phyloP scores from a whole-genome alignment of 2,113 vertebrate genomes.

The Damaliscus lunatus region DNA sequence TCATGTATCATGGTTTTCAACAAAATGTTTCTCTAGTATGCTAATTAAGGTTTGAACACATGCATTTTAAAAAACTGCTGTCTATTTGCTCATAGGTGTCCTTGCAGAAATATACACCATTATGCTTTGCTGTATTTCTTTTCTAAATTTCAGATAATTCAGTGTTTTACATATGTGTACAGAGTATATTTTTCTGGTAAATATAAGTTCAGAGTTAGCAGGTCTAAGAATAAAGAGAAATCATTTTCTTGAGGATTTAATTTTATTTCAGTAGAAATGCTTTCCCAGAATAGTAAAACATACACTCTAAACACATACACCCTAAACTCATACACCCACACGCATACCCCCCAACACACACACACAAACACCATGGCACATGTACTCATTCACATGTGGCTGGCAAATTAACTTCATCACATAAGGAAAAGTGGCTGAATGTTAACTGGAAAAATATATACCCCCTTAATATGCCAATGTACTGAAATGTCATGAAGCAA shows the following conservation, averaged over 20 bases:
- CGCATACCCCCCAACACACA: background rate
- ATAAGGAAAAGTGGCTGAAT: background rate
- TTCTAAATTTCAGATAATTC: background rate
- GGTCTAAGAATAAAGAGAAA: background rate
- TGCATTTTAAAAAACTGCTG: background rate
- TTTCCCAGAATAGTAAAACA: background rate
- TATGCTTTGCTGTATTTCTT: background rate
- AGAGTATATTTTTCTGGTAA: background rate
- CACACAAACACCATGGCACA: background rate
- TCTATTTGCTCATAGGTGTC: background rate
- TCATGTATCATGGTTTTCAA: background rate
- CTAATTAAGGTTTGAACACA: background rate
- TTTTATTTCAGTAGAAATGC: background rate
- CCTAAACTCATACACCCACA: background rate
- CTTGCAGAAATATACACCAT: background rate
- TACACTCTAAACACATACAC: background rate
- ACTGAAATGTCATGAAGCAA: slow-evolving; percentile 21
- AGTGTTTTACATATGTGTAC: background rate
- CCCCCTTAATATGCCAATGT: background rate
- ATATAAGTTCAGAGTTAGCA: background rate
- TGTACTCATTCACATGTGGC: background rate
- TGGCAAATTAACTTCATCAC: background rate
- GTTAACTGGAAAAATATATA: background rate
- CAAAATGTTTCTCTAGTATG: background rate
- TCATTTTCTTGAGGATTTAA: background rate